A percentile compares a stretch with the other conserved stretches of the same genome.
These are phyloP conservation scores for Camelus dromedarius DNA, from an alignment of 2,113 vertebrate species.

Conservation along the genomic window DNA sequence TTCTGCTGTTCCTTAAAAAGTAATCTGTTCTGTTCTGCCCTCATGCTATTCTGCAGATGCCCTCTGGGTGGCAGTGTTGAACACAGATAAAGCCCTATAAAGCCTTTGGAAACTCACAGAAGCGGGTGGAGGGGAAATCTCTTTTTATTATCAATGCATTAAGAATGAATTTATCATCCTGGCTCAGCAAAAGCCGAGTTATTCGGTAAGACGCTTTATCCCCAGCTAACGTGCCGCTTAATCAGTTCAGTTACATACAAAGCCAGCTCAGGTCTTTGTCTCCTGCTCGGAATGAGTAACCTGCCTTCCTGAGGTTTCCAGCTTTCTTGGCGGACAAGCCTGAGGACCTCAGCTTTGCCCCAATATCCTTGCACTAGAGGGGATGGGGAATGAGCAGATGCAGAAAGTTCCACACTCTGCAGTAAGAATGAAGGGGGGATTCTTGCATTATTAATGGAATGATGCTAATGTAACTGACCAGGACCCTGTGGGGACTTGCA, in stretches of 20 bases:
- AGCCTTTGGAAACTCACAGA: not conserved
- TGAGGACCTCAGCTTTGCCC: not conserved
- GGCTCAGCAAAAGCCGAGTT: constrained; percentile 80
- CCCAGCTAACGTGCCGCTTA: constrained; percentile 76
- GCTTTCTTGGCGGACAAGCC: not conserved
- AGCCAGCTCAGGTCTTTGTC: constrained; percentile 73
- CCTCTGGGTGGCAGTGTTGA: constrained; percentile 73
- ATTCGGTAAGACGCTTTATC: constrained; percentile 80
- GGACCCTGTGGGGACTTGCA: too few relatives aligned
- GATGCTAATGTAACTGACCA: not conserved
- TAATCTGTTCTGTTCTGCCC: fast-evolving
- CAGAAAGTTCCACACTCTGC: not conserved
- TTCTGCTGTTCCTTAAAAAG: constrained; percentile 32
- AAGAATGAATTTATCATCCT: constrained; percentile 82
- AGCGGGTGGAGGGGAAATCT: not conserved
- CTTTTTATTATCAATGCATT: constrained; percentile 79
- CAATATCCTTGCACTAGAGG: not conserved
- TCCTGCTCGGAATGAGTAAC: constrained; percentile 55
- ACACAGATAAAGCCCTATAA: not conserved
- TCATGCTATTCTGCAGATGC: not conserved
- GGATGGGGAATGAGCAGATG: not conserved
- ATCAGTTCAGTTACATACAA: constrained; percentile 78
- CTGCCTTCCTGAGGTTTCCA: not conserved
- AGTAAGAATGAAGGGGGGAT: not conserved
- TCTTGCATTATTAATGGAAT: not conserved